A percentile compares a stretch with the other conserved stretches of the same genome.
These are phyloP conservation scores for Heteronetta atricapilla DNA, from an alignment of 2,113 vertebrate species.

Conservation along the genomic window DNA sequence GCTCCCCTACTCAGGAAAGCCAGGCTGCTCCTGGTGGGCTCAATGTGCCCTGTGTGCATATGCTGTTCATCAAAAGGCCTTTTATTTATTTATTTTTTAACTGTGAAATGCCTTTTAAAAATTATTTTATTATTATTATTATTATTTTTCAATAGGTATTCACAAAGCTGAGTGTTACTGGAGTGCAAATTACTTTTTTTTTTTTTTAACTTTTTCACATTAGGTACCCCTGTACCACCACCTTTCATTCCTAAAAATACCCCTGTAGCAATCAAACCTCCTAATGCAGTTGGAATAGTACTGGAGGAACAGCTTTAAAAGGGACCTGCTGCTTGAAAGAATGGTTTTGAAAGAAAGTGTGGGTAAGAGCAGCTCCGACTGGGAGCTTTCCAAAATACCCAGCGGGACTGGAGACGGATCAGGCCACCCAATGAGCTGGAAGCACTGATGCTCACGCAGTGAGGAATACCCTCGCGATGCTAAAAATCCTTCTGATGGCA, in stretches of 20 bases:
- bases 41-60: fast-evolving
- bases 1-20: background rate
- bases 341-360: background rate
- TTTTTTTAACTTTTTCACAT: background rate
- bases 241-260: background rate
- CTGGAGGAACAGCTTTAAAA: background rate
- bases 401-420: background rate
- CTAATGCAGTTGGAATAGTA: background rate
- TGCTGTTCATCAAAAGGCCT: too few species aligned
- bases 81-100: background rate
- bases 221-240: background rate
- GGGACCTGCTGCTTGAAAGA: background rate
- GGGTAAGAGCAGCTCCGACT: too few species aligned
- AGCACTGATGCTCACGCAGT: fast-evolving
- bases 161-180: background rate
- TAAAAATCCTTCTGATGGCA: background rate
- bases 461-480: fast-evolving
- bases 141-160: background rate
- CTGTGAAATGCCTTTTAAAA: background rate
- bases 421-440: background rate
- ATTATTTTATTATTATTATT: too few species aligned
- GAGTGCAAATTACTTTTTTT: background rate
- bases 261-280: background rate
- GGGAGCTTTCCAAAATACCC: background rate
- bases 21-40: background rate